Base-by-base conservation (phyloP, 2,797 vertebrate genomes). In the Tragelaphus oryx region DNA sequence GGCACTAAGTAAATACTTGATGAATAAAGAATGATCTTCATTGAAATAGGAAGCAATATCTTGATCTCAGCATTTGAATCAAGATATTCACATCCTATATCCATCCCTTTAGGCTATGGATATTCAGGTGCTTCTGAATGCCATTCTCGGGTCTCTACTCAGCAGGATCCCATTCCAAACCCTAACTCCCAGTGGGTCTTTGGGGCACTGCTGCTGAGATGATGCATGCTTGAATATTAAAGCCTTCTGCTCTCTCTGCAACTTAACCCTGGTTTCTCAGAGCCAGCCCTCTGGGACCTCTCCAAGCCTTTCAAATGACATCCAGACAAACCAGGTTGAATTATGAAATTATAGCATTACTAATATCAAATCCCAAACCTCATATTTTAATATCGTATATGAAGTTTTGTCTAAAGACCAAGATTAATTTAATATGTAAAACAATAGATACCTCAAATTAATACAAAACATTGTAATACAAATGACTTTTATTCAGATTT, bases 341-440 rank as follows among this genome's bases (percentile, higher is more conserved):
- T 97, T 97, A 97, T 95, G 96, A 97, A 97, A 92, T 89, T 96
- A 96, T 90, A 97, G 87, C 48, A 74, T 96, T 52, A 81, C 94
- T 94, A 95, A 96, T 93, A 94, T 79, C 92, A 78, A 95, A 94
- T 94, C 95, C 30, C 20, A n/a, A 95, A 86, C 91, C 93, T 79
- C 37, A 6, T 96, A 85, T 96, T 97, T 98, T 97, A 98, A 97
- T 96, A 93, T 89, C 8, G 0, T 71, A 93, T 93, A 57, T 65
- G 91, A 98, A 97, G 93, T 96, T 96, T 94, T 97, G 94, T 97
- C 96, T 96, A 85, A 96, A 1, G 33, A 95, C 97, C 96, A 97
- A 98, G 97, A 98, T 98, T 97, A 98, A 98, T 98, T 98, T 98
- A 98, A 98, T 98, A 98, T 98, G 98, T 97, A 98, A 98, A 98